These are phyloP conservation scores for Labia minor DNA, from an alignment of 2,888 invertebrate genomes.

Conservation along the genomic window DNA sequence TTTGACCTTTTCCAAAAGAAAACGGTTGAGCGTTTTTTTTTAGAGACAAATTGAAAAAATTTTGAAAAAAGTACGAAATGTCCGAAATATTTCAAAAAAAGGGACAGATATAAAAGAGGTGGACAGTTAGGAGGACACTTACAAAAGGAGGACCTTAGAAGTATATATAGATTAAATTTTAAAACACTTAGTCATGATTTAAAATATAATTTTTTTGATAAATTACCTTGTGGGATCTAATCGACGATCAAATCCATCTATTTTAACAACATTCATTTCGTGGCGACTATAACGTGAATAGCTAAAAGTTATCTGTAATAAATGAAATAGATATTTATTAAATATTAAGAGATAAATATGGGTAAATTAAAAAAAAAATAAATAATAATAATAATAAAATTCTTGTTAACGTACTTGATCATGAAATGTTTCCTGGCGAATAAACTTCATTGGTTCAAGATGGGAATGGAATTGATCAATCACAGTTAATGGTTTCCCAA, in stretches of 20 bases:
- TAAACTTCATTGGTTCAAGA: constrained; percentile 81
- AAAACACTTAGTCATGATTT: not conserved
- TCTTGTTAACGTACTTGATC: constrained; percentile 52
- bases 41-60: no score
- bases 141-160: no score
- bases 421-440: constrained; percentile 64
- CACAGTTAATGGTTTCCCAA: constrained; percentile 74
- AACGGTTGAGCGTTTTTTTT: no score
- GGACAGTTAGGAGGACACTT: no score
- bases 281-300: constrained; percentile 63
- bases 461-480: constrained; percentile 91
- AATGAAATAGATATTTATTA: constrained; percentile 23
- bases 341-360: no score
- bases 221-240: constrained; percentile 72
- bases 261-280: constrained; percentile 75
- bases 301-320: constrained; percentile 71
- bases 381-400: no score
- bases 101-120: no score
- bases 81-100: no score
- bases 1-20: no score
- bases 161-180: not conserved
- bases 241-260: constrained; percentile 69
- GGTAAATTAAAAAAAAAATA: no score
- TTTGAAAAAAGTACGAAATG: no score
- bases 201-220: not conserved